phyloP scores from a whole-genome alignment of 2,888 invertebrate genomes.

The Drosophila borealis region DNA sequence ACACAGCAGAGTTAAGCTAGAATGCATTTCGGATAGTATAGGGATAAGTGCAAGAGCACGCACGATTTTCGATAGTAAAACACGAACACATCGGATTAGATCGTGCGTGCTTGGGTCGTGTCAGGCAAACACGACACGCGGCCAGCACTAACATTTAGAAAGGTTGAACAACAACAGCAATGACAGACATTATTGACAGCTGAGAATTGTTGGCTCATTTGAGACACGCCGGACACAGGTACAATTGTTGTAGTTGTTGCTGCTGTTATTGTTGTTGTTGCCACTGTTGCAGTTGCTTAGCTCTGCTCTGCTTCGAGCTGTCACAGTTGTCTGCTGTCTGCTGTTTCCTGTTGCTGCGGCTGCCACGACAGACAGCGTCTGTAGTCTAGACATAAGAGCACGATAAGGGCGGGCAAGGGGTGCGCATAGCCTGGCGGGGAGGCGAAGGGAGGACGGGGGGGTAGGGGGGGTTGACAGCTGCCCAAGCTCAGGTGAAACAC shows the following conservation, averaged over 20 bases:
- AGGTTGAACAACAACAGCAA: constrained; percentile 27
- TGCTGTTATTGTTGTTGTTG: constrained; percentile 37
- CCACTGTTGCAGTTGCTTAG: constrained; percentile 60
- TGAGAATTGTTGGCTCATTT: constrained; percentile 78
- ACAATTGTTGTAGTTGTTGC: constrained; percentile 42
- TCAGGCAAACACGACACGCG: constrained; percentile 6
- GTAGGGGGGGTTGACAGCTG: constrained; percentile 7
- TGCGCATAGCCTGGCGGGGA: neutral
- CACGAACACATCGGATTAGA: too few species aligned
- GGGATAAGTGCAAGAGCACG: too few species aligned
- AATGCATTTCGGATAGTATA: too few species aligned
- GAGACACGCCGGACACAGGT: constrained; percentile 63
- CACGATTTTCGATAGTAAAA: too few species aligned
- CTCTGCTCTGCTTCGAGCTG: constrained; percentile 65
- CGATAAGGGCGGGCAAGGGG: constrained; percentile 47
- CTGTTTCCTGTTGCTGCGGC: constrained; percentile 74
- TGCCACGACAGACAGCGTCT: constrained; percentile 67
- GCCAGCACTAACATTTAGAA: constrained; percentile 5
- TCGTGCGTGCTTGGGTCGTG: constrained; percentile 1
- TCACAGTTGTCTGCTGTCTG: constrained; percentile 77
- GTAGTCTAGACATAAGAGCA: constrained; percentile 76
- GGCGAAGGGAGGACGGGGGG: neutral
- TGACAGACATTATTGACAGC: constrained; percentile 79
- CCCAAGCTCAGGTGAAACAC: constrained; percentile 70
- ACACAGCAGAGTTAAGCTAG: too few species aligned